Conservation (phyloP, 2,888 invertebrate species). For the Drosophila barbarae region DNA sequence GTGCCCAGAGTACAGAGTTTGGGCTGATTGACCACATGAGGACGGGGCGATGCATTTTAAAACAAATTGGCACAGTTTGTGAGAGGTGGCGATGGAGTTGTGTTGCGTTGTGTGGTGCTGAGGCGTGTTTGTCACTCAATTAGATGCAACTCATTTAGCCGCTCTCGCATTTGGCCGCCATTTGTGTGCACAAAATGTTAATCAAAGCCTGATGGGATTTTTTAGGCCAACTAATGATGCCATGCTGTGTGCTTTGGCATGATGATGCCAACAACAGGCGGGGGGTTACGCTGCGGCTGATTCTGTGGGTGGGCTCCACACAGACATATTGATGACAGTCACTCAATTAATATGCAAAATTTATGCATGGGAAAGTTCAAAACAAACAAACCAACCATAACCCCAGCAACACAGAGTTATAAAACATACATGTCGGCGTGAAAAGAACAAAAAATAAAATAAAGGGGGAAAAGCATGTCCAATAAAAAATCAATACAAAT, state of each 20-base stretch:
- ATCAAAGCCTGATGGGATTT: slow-evolving; percentile 69
- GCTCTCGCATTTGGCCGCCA: slow-evolving; percentile 46
- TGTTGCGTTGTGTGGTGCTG: slow-evolving; percentile 23
- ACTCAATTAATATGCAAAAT: slow-evolving; percentile 74
- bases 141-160: slow-evolving; percentile 70
- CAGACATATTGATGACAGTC: slow-evolving; percentile 48
- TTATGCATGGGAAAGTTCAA: slow-evolving; percentile 73
- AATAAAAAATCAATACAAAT: slow-evolving; percentile 68
- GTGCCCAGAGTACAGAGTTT: background rate
- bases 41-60: slow-evolving; percentile 66
- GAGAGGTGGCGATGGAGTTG: slow-evolving; percentile 35
- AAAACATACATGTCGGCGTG: slow-evolving; percentile 21
- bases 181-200: slow-evolving; percentile 69
- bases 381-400: slow-evolving; percentile 48
- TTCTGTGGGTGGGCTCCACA: background rate
- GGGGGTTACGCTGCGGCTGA: background rate
- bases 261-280: slow-evolving; percentile 3
- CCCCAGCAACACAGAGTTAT: slow-evolving; percentile 39
- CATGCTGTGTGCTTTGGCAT: slow-evolving; percentile 5
- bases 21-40: slow-evolving; percentile 57
- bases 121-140: slow-evolving; percentile 68
- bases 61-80: slow-evolving; percentile 74
- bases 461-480: slow-evolving; percentile 15
- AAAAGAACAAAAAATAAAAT: slow-evolving; percentile 38
- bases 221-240: slow-evolving; percentile 62